Base-by-base conservation (phyloP, 2,113 vertebrate species). In the Podarcis cretensis region DNA sequence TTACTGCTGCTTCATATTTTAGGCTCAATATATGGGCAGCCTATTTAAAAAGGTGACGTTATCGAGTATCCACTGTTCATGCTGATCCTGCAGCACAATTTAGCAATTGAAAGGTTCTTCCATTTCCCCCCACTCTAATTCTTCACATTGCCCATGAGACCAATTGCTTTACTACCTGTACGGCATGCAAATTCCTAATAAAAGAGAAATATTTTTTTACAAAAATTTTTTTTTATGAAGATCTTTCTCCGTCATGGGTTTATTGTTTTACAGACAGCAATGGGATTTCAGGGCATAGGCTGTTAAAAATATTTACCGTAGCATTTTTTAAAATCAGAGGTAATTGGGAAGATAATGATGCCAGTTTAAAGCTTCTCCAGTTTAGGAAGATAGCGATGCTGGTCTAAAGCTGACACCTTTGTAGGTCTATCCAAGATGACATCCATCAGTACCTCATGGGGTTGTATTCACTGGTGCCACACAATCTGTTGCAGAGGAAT, bases 51-150 rank as follows among this genome's bases (percentile, higher is more conserved):
- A 40, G 37, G 12, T 77, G 85, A 16, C 0, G 0, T 65, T 59
- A 7, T 4, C 0, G 18, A n/a, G 18, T 54, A 16, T 9, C 37
- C 59, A 57, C 18, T 73, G 32, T 23, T 80, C 80, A 1, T 63
- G 23, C 14, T 8, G 68, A 23, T 25, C 32, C 73, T 80, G 12
- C 66, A 74, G 21, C 20, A 9, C 2, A 1, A 0, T 0, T 40
- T 2, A 81, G 59, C 16, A 13, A 14, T 8, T 25, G 32, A 54
- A 80, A 16, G 9, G 35, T 0, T 0, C 1, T 54, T 81, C 1
- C 2, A 30, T 4, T 74, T 35, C 35, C 73, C 73, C 30, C 4
- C 13, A 25, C 20, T 69, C 63, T 69, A 75, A 76, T n/a, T 37
- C 3, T 37, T 68, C 37, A 65, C 16, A n/a, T 68, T 66, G 20